These are phyloP conservation scores for Laterallus jamaicensis DNA, from an alignment of 2,113 vertebrate genomes.

Conservation along the genomic window DNA sequence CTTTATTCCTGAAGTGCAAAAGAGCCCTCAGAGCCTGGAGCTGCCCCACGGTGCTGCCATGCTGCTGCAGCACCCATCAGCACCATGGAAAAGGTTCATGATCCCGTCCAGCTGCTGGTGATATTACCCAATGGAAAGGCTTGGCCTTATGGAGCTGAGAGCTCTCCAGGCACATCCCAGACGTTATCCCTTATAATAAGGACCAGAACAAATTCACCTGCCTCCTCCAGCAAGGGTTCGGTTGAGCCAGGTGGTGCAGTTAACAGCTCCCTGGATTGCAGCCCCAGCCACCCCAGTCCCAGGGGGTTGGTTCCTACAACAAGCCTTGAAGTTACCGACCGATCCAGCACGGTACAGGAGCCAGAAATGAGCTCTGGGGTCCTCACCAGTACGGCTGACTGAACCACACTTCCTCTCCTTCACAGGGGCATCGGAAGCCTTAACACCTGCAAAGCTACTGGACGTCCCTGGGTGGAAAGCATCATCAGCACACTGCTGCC, in stretches of 20 bases:
- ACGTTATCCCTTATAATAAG: accelerated
- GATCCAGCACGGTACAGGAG: neutral
- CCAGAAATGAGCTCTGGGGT: neutral
- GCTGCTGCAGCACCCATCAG: neutral
- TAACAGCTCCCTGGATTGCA: accelerated
- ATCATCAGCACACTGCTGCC: neutral
- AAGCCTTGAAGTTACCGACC: accelerated
- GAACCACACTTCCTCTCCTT: neutral
- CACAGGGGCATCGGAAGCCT: neutral
- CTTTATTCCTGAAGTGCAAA: neutral
- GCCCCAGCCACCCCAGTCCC: neutral
- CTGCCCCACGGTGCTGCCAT: accelerated
- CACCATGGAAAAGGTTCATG: neutral
- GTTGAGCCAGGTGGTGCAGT: accelerated
- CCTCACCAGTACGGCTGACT: neutral
- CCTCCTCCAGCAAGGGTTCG: neutral
- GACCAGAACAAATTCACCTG: neutral
- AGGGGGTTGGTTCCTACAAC: neutral
- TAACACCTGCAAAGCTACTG: neutral
- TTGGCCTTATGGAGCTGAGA: accelerated
- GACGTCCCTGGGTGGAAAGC: accelerated
- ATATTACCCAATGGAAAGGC: accelerated
- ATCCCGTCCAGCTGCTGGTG: accelerated
- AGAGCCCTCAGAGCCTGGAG: accelerated
- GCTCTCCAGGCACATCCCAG: neutral